These are phyloP conservation scores for Brachypalpus laphriformis DNA, from an alignment of 2,888 invertebrate genomes.

Conservation along the genomic window DNA sequence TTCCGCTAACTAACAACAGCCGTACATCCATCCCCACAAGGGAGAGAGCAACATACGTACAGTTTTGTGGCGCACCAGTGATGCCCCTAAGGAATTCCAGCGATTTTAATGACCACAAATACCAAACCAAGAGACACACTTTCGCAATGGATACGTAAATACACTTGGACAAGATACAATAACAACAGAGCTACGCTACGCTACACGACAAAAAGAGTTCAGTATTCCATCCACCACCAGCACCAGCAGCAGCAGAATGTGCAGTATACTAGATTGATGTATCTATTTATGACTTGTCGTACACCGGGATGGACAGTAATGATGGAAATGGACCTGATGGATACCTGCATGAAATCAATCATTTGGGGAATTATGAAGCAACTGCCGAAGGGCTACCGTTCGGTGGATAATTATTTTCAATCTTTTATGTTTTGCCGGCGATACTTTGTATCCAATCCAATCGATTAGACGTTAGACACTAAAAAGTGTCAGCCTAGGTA, in stretches of 20 bases:
- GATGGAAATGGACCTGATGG: conserved; percentile 28
- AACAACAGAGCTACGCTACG: neutral
- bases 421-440: conserved; percentile 22
- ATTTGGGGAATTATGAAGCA: conserved; percentile 29
- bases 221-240: neutral
- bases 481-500: conserved; percentile 12
- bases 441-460: conserved; percentile 16
- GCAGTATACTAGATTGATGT: conserved; percentile 52
- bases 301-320: conserved; percentile 51
- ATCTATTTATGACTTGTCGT: conserved; percentile 67
- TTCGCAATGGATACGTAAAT: conserved; percentile 58
- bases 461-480: conserved; percentile 3
- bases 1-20: conserved; percentile 53
- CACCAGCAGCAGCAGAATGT: neutral
- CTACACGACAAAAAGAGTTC: conserved; percentile 51
- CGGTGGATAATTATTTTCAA: conserved; percentile 23
- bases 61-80: conserved; percentile 58
- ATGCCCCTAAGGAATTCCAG: conserved; percentile 70
- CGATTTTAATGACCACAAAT: conserved; percentile 70
- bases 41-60: conserved; percentile 22
- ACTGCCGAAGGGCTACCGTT: conserved; percentile 51
- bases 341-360: conserved; percentile 40
- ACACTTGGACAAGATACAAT: neutral
- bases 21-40: conserved; percentile 51
- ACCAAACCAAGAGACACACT: conserved; percentile 71